Conservation (phyloP, 2,888 invertebrate genomes). For the Chloroclystis v-ata region DNA sequence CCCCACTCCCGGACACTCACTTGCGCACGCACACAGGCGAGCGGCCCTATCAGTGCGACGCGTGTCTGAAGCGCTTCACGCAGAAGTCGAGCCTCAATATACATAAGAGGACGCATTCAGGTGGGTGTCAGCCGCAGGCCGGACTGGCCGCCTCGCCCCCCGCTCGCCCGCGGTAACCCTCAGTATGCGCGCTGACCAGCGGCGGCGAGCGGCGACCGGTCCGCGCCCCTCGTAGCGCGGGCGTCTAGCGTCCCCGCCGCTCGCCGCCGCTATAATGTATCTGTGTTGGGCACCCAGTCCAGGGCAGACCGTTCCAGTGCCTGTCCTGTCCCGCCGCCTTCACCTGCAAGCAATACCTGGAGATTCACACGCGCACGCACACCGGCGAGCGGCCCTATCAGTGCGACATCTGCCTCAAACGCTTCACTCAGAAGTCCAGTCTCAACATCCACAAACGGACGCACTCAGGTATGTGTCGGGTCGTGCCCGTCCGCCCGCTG, state of each 20-base stretch:
- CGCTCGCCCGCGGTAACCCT: constrained; percentile 37
- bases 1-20: constrained; percentile 74
- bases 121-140: constrained; percentile 75
- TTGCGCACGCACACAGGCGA: constrained; percentile 79
- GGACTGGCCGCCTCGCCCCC: constrained; percentile 67
- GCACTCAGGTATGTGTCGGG: constrained; percentile 79
- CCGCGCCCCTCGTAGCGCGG: constrained; percentile 71
- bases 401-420: constrained; percentile 87
- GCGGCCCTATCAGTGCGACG: constrained; percentile 83
- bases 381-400: constrained; percentile 79
- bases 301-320: constrained; percentile 79
- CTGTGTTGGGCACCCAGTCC: constrained; percentile 77
- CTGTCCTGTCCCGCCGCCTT: constrained; percentile 79
- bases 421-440: constrained; percentile 90
- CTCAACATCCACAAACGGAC: constrained; percentile 89
- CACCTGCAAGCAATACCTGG: constrained; percentile 79
- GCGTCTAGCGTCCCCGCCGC: constrained; percentile 68
- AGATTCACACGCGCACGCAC: constrained; percentile 81
- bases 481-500: constrained; percentile 28
- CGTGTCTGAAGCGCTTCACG: constrained; percentile 87
- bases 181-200: constrained; percentile 29
- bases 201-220: constrained; percentile 72
- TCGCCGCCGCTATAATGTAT: constrained; percentile 73
- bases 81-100: constrained; percentile 90
- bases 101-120: constrained; percentile 87